Evolutionary conservation across 2,113 vertebrate genomes (phyloP).

Genomic region (Pyrgilauda ruficollis): DNA sequence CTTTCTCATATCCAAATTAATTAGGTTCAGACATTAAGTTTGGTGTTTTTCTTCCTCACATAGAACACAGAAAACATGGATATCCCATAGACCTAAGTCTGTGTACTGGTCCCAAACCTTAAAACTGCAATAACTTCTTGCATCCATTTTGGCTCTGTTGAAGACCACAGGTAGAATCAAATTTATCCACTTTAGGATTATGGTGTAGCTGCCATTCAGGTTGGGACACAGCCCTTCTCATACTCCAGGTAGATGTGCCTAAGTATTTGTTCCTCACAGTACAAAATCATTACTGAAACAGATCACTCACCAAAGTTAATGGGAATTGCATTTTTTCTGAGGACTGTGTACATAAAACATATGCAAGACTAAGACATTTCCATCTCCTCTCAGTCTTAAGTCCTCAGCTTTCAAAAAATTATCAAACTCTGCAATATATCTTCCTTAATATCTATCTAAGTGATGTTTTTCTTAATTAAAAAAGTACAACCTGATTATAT

Average conservation of each 20-base stretch:
- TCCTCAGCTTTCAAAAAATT: not conserved
- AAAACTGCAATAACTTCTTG: not conserved
- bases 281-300: not conserved
- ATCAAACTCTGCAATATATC: slow-evolving; percentile 23
- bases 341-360: not conserved
- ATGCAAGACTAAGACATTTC: not conserved
- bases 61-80: not conserved
- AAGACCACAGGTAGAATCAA: not conserved
- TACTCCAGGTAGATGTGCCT: not conserved
- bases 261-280: not conserved
- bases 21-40: not conserved
- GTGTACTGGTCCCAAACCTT: not conserved
- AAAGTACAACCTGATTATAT: slow-evolving; percentile 57
- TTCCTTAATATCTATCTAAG: not conserved
- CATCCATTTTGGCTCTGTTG: not conserved
- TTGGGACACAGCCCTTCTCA: not conserved
- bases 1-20: not conserved
- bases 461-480: slow-evolving; percentile 65
- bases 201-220: not conserved
- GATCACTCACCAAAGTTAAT: not conserved
- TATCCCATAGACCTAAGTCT: not conserved
- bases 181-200: not conserved
- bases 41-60: not conserved
- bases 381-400: not conserved
- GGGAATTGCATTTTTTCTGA: not conserved